Conservation (phyloP, 2,797 vertebrate genomes). For the Knipowitschia caucasica region DNA sequence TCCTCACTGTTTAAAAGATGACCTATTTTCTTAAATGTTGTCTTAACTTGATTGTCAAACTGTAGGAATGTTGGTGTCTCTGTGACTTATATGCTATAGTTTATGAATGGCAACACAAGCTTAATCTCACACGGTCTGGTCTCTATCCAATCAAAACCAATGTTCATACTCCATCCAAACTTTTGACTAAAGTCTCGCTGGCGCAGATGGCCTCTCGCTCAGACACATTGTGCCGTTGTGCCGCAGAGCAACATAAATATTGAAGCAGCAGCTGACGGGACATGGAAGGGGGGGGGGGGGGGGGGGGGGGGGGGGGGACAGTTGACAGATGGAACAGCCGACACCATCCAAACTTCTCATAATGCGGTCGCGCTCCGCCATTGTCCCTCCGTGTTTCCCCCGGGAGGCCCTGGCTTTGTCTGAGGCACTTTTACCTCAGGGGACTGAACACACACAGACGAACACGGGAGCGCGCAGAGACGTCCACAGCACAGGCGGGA, state of each 20-base stretch:
- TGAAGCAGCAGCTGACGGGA: slow-evolving; percentile 92
- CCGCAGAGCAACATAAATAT: slow-evolving; percentile 87
- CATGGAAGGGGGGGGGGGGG: slow-evolving; percentile 60
- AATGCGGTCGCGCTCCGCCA: slow-evolving; percentile 82
- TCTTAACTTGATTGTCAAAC: too few relatives aligned
- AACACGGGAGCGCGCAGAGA: too few relatives aligned
- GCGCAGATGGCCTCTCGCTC: slow-evolving; percentile 82
- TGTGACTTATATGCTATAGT: too few relatives aligned
- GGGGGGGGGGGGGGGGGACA: slow-evolving; percentile 77
- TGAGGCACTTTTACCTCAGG: slow-evolving; percentile 40
- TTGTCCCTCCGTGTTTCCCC: slow-evolving; percentile 74
- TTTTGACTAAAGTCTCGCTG: slow-evolving; percentile 27
- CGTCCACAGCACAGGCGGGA: too few relatives aligned
- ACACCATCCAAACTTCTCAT: slow-evolving; percentile 79
- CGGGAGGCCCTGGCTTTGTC: slow-evolving; percentile 80
- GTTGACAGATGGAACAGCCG: slow-evolving; percentile 96
- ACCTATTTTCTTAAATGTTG: too few relatives aligned
- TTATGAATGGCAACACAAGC: too few relatives aligned
- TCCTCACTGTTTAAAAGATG: too few relatives aligned
- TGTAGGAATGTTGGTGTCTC: too few relatives aligned
- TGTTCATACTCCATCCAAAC: too few relatives aligned
- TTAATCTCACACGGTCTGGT: too few relatives aligned
- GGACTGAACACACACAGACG: slow-evolving; percentile 12
- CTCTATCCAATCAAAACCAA: too few relatives aligned
- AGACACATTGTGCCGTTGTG: slow-evolving; percentile 69